phyloP scores from a whole-genome alignment of 2,113 vertebrate species.

The Cyrtonyx montezumae region DNA sequence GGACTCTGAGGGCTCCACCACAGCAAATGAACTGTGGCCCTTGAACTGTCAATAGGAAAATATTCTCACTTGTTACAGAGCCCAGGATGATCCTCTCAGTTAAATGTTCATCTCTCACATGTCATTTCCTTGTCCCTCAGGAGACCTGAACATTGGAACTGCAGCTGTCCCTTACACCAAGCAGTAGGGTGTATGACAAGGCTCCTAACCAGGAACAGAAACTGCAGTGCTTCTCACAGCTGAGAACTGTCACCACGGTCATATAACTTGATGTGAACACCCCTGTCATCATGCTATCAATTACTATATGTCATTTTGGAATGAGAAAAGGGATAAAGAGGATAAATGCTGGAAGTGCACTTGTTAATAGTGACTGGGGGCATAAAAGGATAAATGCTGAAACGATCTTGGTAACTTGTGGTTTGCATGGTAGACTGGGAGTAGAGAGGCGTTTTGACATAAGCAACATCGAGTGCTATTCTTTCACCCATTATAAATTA shows the following conservation, averaged over 20 bases:
- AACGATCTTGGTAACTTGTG: neutral
- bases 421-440: neutral
- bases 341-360: neutral
- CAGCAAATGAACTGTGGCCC: neutral
- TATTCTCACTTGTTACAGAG: neutral
- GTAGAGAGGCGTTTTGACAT: neutral
- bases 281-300: fast-evolving
- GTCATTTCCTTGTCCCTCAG: fast-evolving
- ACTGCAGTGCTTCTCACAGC: neutral
- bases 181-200: neutral
- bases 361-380: too few relatives aligned
- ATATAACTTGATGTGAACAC: fast-evolving
- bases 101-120: fast-evolving
- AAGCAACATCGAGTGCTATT: neutral
- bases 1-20: neutral
- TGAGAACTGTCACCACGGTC: neutral
- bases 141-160: too few relatives aligned
- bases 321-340: neutral
- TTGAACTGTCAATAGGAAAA: neutral
- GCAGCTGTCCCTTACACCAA: neutral
- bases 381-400: neutral
- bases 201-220: neutral
- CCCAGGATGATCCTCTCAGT: neutral
- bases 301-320: neutral
- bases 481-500: neutral